phyloP scores from a whole-genome alignment of 2,888 invertebrate genomes.

The Ariolimax columbianus region DNA sequence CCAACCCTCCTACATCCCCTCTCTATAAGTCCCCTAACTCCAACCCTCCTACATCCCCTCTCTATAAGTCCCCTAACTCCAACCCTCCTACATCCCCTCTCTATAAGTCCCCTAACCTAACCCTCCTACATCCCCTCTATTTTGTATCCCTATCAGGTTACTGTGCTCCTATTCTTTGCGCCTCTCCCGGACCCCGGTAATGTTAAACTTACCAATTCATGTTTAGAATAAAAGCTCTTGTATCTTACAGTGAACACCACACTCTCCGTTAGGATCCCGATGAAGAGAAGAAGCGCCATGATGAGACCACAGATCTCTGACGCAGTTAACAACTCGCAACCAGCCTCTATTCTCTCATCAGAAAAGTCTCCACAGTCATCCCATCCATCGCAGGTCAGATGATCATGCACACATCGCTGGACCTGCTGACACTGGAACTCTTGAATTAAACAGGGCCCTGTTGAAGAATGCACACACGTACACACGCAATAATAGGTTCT shows the following conservation, averaged over 20 bases:
- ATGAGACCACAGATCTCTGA: constrained; percentile 42
- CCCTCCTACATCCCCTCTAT: no score
- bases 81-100: no score
- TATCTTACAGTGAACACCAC: constrained; percentile 20
- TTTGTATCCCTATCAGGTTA: no score
- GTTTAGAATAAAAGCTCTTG: background rate
- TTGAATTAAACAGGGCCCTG: constrained; percentile 40
- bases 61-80: no score
- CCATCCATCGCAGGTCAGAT: constrained; percentile 49
- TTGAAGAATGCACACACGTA: background rate
- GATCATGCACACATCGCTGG: constrained; percentile 45
- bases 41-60: no score
- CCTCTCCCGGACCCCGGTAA: no score
- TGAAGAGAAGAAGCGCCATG: constrained; percentile 37
- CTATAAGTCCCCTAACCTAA: no score
- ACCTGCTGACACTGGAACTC: constrained; percentile 45
- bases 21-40: no score
- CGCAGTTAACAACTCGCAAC: constrained; percentile 43
- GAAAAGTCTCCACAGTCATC: constrained; percentile 49
- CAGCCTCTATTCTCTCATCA: constrained; percentile 46
- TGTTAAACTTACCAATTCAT: constrained; percentile 25
- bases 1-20: no score
- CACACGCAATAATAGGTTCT: no score
- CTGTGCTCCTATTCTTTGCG: no score
- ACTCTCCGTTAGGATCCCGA: background rate